Evolutionary conservation across 2,113 vertebrate species (phyloP).

Genomic region (cat (Felis catus)): F.catus_Fca126_mat1.0 CM031415.1:155510501-155511000

Average conservation of each 20-base stretch:
- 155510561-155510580: not conserved
- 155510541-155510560: not conserved
- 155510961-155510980: not conserved
- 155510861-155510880: not conserved
- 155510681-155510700: not conserved
- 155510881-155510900: not conserved
- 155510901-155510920: not conserved
- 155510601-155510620: not conserved
- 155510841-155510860: not conserved
- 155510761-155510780: not conserved
- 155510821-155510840: not conserved
- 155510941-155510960: not conserved
- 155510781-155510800: not conserved
- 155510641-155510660: not conserved
- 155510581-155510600: not conserved
- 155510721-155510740: not conserved
- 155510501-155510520: slow-evolving; percentile 1
- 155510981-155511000: not conserved
- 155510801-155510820: not conserved
- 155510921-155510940: not conserved
- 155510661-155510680: not conserved
- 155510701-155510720: not conserved
- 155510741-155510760: not conserved
- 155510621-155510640: not conserved
- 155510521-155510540: slow-evolving; percentile 12